Evolutionary conservation across 92 coral and sea anemone genomes (phyloP), one percentile per base, ranked within the genome.

Genomic region (Porites divaricata): DNA sequence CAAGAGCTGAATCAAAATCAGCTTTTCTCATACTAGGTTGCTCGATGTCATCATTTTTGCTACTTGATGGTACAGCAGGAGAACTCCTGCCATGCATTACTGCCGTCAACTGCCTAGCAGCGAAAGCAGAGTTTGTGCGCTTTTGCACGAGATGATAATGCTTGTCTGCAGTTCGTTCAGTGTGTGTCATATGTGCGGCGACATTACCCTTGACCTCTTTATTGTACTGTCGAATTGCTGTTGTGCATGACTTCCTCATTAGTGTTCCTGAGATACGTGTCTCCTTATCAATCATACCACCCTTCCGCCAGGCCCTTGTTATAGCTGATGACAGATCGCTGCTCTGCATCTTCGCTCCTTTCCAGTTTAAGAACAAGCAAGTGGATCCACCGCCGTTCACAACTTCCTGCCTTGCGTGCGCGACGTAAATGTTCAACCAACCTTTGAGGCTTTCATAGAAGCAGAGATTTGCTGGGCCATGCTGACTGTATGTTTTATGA

Each of bases 211-310:
- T 78, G 11, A 48, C 73, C 6, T 64, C 63, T 20, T 78, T 78
- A 8, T 77, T 77, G 81, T 45, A 16, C 4, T 62, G 7, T 2
- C 81, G 81, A n/a, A 48, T 23, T 3, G 81, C 81, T 28, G 81
- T 77, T 10, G 81, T 77, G 57, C 71, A 77, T 0, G 72, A 64
- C 49, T 78, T 78, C 63, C 82, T 78, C 82, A 78, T 63, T 0
- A 78, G 72, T 11, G 82, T 78, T 2, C 82, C 72, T 0, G 82
- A 78, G 21, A 64, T 64, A 22, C 51, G 62, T 0, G 23, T 78
- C 8, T 78, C 23, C 1, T 64, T 78, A 7, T 9, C 82, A 78
- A 78, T 78, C 72, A 78, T 78, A 50, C 82, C 72, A 49, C 22
- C 82, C 72, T 78, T 78, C 2, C 35, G 21, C 72, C 82, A 78